Conservation (phyloP, 2,113 vertebrate genomes). For the Telmatochromis sp. region DNA sequence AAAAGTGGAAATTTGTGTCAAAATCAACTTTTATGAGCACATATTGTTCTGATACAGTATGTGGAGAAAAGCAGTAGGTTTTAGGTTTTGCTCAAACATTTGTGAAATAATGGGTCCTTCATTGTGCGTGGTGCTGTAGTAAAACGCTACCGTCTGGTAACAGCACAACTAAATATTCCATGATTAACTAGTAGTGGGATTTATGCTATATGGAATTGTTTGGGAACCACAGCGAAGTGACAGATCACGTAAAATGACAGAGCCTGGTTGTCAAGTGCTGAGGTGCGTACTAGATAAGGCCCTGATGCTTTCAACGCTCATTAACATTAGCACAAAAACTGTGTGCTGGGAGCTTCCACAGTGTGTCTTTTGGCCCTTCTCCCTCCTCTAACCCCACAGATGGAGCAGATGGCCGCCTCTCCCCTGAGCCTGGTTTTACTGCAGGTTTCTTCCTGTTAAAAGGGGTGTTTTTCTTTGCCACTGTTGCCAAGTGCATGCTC, state of each 20-base stretch:
- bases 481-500: neutral
- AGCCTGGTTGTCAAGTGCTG: neutral
- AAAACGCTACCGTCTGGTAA: neutral
- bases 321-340: neutral
- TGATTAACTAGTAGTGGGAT: neutral
- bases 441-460: neutral
- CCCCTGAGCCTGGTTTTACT: neutral
- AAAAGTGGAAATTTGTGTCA: neutral
- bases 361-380: neutral
- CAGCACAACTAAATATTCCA: neutral
- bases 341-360: neutral
- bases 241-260: neutral
- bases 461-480: neutral
- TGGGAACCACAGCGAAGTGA: neutral
- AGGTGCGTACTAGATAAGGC: neutral
- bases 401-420: neutral
- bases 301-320: neutral
- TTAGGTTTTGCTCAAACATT: neutral
- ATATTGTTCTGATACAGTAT: neutral
- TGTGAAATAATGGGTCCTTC: neutral
- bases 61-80: neutral
- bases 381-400: neutral
- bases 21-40: neutral
- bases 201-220: neutral
- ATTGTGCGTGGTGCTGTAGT: neutral